Evolutionary conservation across 2,113 vertebrate genomes (phyloP).

Genomic region (Anolis carolinensis): DNA sequence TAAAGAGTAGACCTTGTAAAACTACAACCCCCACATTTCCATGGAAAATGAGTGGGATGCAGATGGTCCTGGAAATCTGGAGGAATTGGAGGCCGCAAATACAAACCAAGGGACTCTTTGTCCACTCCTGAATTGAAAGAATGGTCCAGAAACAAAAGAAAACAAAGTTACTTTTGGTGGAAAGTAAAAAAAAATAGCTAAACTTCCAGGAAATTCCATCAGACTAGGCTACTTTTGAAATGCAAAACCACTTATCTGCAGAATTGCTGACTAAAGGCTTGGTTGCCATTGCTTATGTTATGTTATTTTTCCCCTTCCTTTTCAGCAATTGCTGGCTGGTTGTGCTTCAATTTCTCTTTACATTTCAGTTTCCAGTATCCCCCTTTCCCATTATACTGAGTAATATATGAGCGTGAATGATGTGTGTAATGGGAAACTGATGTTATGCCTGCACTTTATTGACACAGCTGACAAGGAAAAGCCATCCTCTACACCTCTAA

Average conservation of each 20-base stretch:
- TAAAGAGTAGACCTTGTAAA: too few species aligned
- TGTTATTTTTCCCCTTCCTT: slow-evolving; percentile 36
- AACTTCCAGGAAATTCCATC: not conserved
- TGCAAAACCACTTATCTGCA: slow-evolving; percentile 30
- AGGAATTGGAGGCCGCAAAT: too few species aligned
- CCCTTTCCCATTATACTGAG: slow-evolving; percentile 72
- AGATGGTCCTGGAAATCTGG: too few species aligned
- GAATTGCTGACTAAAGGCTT: slow-evolving; percentile 56
- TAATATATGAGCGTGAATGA: slow-evolving; percentile 76
- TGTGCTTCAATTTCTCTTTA: slow-evolving; percentile 76
- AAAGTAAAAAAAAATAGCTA: not conserved
- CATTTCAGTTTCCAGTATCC: slow-evolving; percentile 68
- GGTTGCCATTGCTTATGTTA: not conserved
- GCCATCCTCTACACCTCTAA: slow-evolving; percentile 65
- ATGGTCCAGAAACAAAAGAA: not conserved
- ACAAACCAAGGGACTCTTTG: too few species aligned
- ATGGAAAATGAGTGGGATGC: not conserved
- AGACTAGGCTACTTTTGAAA: not conserved
- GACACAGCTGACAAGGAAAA: slow-evolving; percentile 68
- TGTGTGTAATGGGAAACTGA: slow-evolving; percentile 75
- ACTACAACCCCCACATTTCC: too few species aligned
- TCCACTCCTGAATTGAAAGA: not conserved
- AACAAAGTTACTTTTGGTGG: not conserved
- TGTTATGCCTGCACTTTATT: slow-evolving; percentile 73
- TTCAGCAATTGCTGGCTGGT: slow-evolving; percentile 59